Conservation (phyloP, 2,797 vertebrate species). For the Chelidonichthys spinosus region DNA sequence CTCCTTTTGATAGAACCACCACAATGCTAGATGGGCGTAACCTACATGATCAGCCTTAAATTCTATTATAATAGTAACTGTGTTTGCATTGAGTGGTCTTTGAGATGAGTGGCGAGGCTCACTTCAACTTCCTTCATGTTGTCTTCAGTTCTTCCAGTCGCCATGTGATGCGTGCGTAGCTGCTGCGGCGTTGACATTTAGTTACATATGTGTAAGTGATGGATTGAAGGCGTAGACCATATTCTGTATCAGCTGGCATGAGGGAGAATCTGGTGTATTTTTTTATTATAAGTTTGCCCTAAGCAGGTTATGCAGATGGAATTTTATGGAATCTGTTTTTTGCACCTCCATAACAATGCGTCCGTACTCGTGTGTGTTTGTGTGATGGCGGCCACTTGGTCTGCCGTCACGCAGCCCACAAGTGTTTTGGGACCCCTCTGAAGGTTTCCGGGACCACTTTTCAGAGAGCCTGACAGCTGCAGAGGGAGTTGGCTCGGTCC, state of each 20-base stretch:
- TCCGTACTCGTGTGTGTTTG: conserved; percentile 60
- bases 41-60: not conserved
- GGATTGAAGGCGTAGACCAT: not conserved
- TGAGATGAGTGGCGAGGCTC: not conserved
- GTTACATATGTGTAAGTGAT: too few relatives aligned
- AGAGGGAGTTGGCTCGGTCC: conserved; percentile 69
- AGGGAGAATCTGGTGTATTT: conserved; percentile 45
- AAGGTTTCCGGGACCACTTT: conserved; percentile 64
- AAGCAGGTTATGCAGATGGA: conserved; percentile 39
- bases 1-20: not conserved
- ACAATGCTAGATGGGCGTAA: not conserved
- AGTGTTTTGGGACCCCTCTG: conserved; percentile 59
- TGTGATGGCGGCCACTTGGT: conserved; percentile 43
- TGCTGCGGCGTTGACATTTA: not conserved
- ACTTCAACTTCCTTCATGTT: not conserved
- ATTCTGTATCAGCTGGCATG: conserved; percentile 21
- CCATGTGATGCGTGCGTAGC: not conserved
- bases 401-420: conserved; percentile 50
- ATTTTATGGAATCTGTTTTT: conserved; percentile 57
- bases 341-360: conserved; percentile 51
- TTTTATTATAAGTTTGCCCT: conserved; percentile 48
- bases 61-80: not conserved
- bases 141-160: not conserved
- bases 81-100: not conserved
- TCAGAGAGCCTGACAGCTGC: conserved; percentile 75